A percentile compares a stretch with the other conserved stretches of the same genome.
Conservation (phyloP, 2,888 invertebrate species). For the Torymus tubicola region DNA sequence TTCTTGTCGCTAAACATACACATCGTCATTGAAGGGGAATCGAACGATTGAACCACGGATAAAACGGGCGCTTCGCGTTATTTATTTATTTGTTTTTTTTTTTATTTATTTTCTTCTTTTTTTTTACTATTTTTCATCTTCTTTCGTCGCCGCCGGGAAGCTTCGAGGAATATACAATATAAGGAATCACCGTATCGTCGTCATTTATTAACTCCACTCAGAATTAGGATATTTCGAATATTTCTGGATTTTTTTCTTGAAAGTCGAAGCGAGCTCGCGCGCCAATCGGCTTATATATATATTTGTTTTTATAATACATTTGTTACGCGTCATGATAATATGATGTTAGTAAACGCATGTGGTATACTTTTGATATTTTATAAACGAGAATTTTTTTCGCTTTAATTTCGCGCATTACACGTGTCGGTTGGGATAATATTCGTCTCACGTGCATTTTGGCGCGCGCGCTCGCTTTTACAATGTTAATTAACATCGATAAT, state of each 20-base stretch:
- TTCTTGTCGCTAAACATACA: constrained; percentile 53
- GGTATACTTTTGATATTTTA: no score
- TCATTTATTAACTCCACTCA: constrained; percentile 28
- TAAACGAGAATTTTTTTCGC: neutral
- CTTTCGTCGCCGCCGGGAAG: constrained; percentile 37
- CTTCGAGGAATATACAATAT: constrained; percentile 37
- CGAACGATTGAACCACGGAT: constrained; percentile 57
- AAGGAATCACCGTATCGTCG: constrained; percentile 19
- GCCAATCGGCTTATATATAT: constrained; percentile 18
- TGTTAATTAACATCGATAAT: constrained; percentile 50
- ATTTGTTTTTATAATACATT: neutral
- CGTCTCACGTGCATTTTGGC: constrained; percentile 9
- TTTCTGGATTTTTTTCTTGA: constrained; percentile 25
- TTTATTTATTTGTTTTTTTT: constrained; percentile 10
- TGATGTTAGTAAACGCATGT: no score
- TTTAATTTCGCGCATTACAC: neutral
- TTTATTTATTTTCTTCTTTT: neutral
- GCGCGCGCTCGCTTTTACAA: constrained; percentile 20
- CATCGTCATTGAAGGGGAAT: constrained; percentile 54
- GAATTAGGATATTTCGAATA: constrained; percentile 41
- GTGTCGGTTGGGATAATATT: neutral
- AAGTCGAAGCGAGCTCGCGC: constrained; percentile 17
- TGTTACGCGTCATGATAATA: neutral
- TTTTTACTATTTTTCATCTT: constrained; percentile 2
- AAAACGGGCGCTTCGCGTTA: constrained; percentile 18